Conservation (phyloP, 2,797 vertebrate genomes). For the Gallinago stenura region DNA sequence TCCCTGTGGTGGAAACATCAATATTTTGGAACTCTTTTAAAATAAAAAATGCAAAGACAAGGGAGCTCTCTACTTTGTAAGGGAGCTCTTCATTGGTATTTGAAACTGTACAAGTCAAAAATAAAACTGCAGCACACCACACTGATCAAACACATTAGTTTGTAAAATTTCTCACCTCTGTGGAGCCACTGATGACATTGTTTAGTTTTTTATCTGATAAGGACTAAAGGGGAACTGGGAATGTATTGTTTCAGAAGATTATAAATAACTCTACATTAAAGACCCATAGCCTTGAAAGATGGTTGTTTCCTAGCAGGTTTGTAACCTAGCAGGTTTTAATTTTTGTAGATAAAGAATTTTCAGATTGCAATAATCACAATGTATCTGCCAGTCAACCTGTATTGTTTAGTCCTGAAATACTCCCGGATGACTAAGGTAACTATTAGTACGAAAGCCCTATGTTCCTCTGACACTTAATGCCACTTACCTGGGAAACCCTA, state of each 20-base stretch:
- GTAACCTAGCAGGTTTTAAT: not conserved
- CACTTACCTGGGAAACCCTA: not conserved
- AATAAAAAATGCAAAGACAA: slow-evolving; percentile 40
- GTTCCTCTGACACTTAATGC: not conserved
- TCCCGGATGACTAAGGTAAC: not conserved
- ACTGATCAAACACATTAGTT: slow-evolving; percentile 55
- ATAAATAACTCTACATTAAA: slow-evolving; percentile 31
- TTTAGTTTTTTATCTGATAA: slow-evolving; percentile 32
- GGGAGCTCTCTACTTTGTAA: slow-evolving; percentile 32
- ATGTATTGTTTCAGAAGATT: slow-evolving; percentile 18
- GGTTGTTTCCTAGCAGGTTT: not conserved
- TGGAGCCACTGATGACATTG: not conserved
- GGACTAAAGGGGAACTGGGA: not conserved
- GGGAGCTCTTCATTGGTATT: slow-evolving; percentile 22
- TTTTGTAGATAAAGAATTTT: not conserved
- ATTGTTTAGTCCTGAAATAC: not conserved
- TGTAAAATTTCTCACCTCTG: slow-evolving; percentile 48
- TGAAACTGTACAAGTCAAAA: slow-evolving; percentile 42
- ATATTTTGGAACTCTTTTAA: slow-evolving; percentile 55
- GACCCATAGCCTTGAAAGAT: not conserved
- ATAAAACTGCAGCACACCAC: not conserved
- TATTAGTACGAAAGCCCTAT: not conserved
- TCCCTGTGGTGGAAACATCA: slow-evolving; percentile 44
- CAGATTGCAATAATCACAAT: not conserved
- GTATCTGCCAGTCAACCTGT: not conserved